Base-by-base conservation (phyloP, 2,888 invertebrate species). In the Thera obeliscata region DNA sequence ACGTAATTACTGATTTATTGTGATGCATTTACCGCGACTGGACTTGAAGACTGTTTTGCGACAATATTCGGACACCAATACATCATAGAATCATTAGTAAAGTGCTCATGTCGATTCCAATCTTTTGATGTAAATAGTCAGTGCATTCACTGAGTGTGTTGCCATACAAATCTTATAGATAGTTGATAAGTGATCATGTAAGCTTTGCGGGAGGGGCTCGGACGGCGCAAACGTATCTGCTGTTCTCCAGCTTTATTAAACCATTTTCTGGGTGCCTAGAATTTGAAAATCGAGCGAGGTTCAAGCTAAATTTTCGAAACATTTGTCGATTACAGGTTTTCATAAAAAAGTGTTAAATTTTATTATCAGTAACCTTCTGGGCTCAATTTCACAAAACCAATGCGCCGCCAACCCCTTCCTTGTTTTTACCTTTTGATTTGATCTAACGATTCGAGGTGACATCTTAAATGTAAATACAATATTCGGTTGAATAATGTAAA, bases 161-260 rank as follows among this genome's bases (percentile, higher is more conserved):
- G 93, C 93, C 93, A 93, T 93, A 93, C 88, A 90, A 89, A 86
- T 87, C 82, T 83, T 89, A 88, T 87, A 87, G 84, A 85, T 93
- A 92, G 91, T 88, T 84, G 72, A 74, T 87, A 90, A 87, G 87
- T 89, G 82, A 81, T 84, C 85, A 76, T 78, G 79, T 82, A 78
- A 82, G 82, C 82, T 84, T 76, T 64, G 73, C 71, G 63, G 41
- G 41, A 11, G 71, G 74, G 78, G 9, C 38, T 3, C 38, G 76
- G 80, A 69, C 75, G 80, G 76, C 73, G 76, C 66, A 64, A 59
- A 65, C 73, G 56, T 11, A 56, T 22, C 22, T 22, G 22, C 22
- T 22, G 22, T 22, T 22, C 22, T 22, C 22, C 22, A 22, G 22
- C 41, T 5, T 41, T 41, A 7, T 1, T 41, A 41, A 2, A 41